These are phyloP conservation scores for Loris lydekkerianus DNA, from an alignment of 2,797 vertebrate genomes.

Conservation along the genomic window DNA sequence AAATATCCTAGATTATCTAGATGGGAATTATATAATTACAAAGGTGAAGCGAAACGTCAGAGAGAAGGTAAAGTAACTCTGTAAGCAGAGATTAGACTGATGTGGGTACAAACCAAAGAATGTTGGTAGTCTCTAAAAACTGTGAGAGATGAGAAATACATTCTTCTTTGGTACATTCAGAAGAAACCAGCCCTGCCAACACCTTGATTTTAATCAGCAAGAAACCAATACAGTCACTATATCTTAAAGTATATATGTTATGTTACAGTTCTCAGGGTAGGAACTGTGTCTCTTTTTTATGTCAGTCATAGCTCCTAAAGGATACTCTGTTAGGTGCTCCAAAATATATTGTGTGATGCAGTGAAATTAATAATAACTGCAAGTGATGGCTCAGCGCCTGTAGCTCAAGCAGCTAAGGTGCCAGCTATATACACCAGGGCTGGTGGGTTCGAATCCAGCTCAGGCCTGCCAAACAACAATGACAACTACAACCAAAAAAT, in stretches of 20 bases:
- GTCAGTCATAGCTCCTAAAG: background rate
- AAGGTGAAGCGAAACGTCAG: background rate
- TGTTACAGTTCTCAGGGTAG: background rate
- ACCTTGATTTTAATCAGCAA: constrained; percentile 29
- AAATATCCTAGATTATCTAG: background rate
- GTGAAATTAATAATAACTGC: background rate
- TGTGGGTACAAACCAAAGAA: background rate
- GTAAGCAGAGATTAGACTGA: constrained; percentile 2
- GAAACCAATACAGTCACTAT: background rate
- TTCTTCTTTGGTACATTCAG: background rate
- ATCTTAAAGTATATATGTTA: background rate
- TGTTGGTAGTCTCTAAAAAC: background rate
- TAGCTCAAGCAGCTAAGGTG: too few species aligned
- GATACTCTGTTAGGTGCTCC: background rate
- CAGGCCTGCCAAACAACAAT: too few species aligned
- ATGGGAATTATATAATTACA: background rate
- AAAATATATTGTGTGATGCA: background rate
- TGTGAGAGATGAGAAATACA: background rate
- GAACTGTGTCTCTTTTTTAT: constrained; percentile 33
- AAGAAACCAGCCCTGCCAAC: background rate
- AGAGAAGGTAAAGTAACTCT: background rate
- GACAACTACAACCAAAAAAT: too few species aligned
- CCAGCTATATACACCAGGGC: too few species aligned
- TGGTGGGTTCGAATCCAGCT: too few species aligned
- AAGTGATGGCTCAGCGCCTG: background rate